Conservation (phyloP, 2,113 vertebrate species). For the Equus przewalskii region DNA sequence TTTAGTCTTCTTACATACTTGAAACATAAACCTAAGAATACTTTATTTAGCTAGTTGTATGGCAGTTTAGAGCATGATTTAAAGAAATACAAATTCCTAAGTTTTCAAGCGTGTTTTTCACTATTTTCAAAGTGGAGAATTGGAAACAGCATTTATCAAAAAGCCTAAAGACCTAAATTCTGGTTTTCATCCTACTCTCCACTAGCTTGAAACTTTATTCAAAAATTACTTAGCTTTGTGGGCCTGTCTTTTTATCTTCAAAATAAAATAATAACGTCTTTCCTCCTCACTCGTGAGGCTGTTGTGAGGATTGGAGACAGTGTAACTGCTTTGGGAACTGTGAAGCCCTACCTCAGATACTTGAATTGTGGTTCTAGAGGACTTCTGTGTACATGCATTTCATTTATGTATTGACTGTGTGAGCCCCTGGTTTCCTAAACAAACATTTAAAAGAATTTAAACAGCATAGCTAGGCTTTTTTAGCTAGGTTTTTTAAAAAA, state of each 20-base stretch:
- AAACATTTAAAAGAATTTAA: constrained; percentile 27
- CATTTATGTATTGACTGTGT: neutral
- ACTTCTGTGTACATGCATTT: neutral
- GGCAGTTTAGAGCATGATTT: constrained; percentile 8
- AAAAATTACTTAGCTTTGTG: neutral
- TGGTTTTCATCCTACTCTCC: neutral
- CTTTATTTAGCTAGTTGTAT: neutral
- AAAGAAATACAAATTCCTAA: neutral
- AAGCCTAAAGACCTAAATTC: constrained; percentile 27
- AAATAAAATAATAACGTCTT: neutral
- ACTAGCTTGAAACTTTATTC: neutral
- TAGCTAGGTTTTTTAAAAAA: neutral
- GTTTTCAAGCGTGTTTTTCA: neutral
- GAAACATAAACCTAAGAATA: neutral
- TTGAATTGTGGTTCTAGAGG: neutral
- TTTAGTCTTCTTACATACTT: constrained; percentile 37
- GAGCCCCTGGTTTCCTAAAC: neutral
- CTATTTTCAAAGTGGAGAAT: constrained; percentile 14
- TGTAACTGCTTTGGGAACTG: neutral
- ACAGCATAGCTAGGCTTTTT: neutral
- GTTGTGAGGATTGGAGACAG: neutral
- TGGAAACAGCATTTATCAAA: neutral
- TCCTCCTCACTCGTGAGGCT: neutral
- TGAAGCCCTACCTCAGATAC: neutral
- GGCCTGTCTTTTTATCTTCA: neutral